These are phyloP conservation scores for Loripinus fragilis DNA, from an alignment of 2,888 invertebrate genomes.

Conservation along the genomic window DNA sequence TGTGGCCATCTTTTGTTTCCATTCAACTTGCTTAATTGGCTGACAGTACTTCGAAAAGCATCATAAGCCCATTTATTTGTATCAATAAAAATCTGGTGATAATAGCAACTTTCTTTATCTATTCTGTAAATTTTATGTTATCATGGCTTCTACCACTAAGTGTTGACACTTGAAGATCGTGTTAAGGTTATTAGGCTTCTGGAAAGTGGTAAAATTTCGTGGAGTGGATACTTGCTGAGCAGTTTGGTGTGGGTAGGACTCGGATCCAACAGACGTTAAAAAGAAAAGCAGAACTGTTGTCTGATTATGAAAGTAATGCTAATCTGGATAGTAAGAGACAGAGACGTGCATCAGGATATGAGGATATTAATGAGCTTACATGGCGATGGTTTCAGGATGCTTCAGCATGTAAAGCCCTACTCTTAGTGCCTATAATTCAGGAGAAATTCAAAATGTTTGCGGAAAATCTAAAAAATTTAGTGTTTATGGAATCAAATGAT, in stretches of 20 bases:
- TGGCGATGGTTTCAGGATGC: slow-evolving; percentile 46
- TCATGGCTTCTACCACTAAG: neutral
- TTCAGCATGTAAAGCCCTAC: neutral
- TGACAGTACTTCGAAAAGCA: too few species aligned
- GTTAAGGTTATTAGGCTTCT: slow-evolving; percentile 30
- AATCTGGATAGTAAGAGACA: slow-evolving; percentile 33
- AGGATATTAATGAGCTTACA: slow-evolving; percentile 43
- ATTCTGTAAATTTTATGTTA: too few species aligned
- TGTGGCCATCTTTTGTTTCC: too few species aligned
- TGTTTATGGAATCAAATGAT: slow-evolving; percentile 45
- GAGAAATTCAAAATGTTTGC: neutral
- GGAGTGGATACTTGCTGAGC: slow-evolving; percentile 39
- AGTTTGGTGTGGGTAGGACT: slow-evolving; percentile 51
- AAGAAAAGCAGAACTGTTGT: slow-evolving; percentile 42
- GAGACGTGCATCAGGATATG: slow-evolving; percentile 26
- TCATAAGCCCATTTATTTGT: too few species aligned
- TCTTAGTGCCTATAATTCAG: slow-evolving; percentile 23
- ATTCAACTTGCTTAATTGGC: too few species aligned
- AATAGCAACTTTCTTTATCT: too few species aligned
- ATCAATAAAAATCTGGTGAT: too few species aligned
- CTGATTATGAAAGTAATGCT: slow-evolving; percentile 43
- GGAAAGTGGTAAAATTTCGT: slow-evolving; percentile 31
- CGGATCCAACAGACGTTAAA: slow-evolving; percentile 50
- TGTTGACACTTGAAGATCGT: slow-evolving; percentile 35
- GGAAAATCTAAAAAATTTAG: neutral